These are phyloP conservation scores for Bolborhynchus lineola DNA, from an alignment of 2,113 vertebrate genomes.

Conservation along the genomic window DNA sequence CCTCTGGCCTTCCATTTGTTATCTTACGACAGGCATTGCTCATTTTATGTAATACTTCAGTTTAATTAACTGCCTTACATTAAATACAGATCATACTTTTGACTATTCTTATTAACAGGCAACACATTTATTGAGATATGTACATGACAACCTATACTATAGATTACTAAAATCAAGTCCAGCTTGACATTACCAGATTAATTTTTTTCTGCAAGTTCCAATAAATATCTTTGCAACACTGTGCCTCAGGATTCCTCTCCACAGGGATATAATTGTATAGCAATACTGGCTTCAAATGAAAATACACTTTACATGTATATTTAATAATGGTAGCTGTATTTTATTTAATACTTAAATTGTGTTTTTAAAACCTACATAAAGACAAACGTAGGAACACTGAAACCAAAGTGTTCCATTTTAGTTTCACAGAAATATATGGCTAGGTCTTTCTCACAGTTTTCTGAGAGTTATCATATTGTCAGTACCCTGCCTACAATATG, in stretches of 20 bases:
- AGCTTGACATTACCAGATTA: neutral
- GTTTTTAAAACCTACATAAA: neutral
- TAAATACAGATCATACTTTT: neutral
- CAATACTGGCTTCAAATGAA: neutral
- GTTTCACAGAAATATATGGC: neutral
- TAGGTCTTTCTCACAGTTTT: neutral
- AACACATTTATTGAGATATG: neutral
- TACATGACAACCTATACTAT: neutral
- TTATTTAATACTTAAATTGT: neutral
- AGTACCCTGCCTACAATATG: neutral
- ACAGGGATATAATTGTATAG: neutral
- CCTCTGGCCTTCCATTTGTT: neutral
- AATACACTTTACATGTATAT: neutral
- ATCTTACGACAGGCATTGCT: neutral
- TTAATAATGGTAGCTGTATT: neutral
- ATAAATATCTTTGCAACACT: neutral
- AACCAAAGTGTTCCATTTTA: neutral
- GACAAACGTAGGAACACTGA: neutral
- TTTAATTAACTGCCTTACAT: neutral
- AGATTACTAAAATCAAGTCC: neutral
- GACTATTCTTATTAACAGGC: neutral
- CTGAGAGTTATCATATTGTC: neutral
- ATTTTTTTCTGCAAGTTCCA: neutral
- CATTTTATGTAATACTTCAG: neutral
- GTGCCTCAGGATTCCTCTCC: neutral